Percentiles rank a stretch among this genome's conserved stretches.
Conservation (phyloP, 1,140 invertebrate genomes). For the Atta texana region DNA sequence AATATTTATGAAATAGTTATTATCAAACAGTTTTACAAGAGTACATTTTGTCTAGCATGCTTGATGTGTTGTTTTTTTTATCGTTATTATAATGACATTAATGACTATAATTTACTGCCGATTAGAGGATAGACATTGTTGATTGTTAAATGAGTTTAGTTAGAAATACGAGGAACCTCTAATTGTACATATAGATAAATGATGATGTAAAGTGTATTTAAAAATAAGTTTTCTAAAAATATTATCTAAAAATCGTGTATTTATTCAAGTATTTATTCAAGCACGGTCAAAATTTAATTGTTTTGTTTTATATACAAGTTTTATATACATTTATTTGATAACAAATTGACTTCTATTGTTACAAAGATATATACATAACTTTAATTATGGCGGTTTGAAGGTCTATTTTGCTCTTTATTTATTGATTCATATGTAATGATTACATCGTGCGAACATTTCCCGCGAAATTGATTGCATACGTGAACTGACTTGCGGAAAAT, state of each 20-base stretch:
- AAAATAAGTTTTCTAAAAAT: background rate
- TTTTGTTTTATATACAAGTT: background rate
- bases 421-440: constrained; percentile 34
- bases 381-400: background rate
- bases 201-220: background rate
- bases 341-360: background rate
- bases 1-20: background rate
- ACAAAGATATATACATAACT: background rate
- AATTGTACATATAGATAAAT: background rate
- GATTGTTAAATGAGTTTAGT: background rate
- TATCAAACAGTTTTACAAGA: too few relatives aligned
- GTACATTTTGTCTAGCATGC: background rate
- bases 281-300: background rate
- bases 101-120: too few relatives aligned
- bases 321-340: background rate
- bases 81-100: too few relatives aligned
- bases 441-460: constrained; percentile 10
- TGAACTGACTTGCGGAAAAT: constrained; percentile 44
- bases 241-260: background rate
- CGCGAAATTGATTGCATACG: background rate
- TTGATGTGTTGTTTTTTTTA: too few relatives aligned
- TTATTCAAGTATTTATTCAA: constrained; percentile 17
- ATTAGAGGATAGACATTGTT: too few relatives aligned
- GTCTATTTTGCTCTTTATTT: constrained; percentile 18
- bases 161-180: background rate